Conservation (phyloP, 2,113 vertebrate species). For the Hypocryptadius cinnamomeus region DNA sequence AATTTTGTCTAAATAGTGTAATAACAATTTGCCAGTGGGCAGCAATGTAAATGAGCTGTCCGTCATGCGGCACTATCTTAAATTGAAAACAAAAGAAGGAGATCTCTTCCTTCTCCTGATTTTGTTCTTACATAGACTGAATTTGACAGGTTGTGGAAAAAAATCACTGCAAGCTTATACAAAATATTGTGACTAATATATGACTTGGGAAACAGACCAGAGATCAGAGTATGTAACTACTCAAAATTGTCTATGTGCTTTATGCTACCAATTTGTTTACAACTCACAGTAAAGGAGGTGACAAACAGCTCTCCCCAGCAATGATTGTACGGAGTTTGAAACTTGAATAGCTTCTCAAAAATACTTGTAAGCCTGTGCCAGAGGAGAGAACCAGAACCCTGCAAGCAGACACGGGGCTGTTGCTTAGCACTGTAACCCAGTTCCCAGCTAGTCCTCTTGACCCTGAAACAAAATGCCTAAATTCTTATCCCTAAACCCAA, state of each 20-base stretch:
- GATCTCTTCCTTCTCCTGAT: background rate
- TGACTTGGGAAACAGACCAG: background rate
- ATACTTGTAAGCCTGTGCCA: background rate
- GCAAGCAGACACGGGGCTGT: background rate
- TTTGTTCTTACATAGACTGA: background rate
- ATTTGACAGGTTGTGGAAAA: background rate
- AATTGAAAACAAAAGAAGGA: background rate
- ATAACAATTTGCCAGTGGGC: background rate
- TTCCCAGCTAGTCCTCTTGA: background rate
- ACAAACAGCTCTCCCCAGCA: background rate
- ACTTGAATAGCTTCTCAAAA: background rate
- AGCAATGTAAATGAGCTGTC: background rate
- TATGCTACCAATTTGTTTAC: background rate
- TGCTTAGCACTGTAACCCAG: background rate
- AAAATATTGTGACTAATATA: background rate
- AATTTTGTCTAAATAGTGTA: background rate
- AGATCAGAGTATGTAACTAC: background rate
- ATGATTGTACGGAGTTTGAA: background rate
- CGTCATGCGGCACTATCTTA: background rate
- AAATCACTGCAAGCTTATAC: background rate
- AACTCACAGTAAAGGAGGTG: background rate
- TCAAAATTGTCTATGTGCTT: background rate
- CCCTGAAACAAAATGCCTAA: background rate
- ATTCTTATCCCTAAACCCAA: background rate
- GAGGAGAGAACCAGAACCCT: background rate